Evolutionary conservation across 2,797 vertebrate genomes (phyloP), one percentile per base, ranked within the genome.

Genomic region (Megaceryle alcyon): DNA sequence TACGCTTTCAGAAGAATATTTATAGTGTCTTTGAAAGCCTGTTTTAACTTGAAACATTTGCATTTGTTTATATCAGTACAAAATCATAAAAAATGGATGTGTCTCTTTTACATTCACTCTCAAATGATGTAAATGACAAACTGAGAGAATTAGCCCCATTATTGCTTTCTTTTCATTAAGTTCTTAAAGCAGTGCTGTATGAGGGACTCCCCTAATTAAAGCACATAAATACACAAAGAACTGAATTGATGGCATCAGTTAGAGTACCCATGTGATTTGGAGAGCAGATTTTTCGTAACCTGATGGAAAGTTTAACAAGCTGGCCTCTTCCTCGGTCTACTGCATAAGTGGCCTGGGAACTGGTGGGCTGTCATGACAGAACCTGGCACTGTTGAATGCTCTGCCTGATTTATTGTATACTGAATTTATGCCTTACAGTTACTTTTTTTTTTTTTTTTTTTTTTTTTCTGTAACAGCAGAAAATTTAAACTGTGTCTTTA

Each of bases 401-500:
- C 81, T 80, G 76, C 57, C 28, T 60, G 15, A 53, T 71, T 60
- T 28, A 71, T 16, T 78, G 26, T 71, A 35, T 37, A 46, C 53
- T 87, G 33, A 86, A 65, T 92, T 85, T 65, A 69, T 85, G 44
- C 64, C 51, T 81, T 87, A 20, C 28, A 85, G 37, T 37, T 75
- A 23, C 8, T 43, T 29, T 35, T 19, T 6, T 44, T 29, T 35
- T 29, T 14, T 17, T n/a, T 15, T 41, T 31, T 11, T 43, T 10
- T 3, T 46, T 43, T 10, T 3, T 51, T 73, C 43, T 22, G 7
- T 48, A 76, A 82, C 9, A 71, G 16, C 61, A 92, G 53, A 54
- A 88, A 79, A 72, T 90, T 79, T 86, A 88, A 95, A 81, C 79
- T 82, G 78, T 77, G 75, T 61, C 49, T 92, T 88, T 71, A 82